These are phyloP conservation scores for Strix uralensis DNA, from an alignment of 2,113 vertebrate genomes.

Conservation along the genomic window DNA sequence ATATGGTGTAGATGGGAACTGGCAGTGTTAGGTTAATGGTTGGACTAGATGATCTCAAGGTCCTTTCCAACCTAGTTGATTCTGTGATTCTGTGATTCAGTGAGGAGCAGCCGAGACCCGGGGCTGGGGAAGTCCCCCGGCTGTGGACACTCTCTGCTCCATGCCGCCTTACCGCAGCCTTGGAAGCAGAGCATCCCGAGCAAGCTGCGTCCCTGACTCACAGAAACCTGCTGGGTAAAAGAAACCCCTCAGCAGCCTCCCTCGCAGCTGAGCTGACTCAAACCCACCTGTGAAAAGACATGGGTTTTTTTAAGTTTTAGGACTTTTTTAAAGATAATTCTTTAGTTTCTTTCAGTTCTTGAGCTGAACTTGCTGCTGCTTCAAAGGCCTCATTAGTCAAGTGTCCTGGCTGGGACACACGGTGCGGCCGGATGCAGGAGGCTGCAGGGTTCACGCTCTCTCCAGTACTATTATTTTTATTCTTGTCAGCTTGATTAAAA, in stretches of 20 bases:
- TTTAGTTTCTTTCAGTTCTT: background rate
- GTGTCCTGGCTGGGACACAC: background rate
- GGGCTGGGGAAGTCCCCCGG: background rate
- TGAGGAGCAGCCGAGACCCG: background rate
- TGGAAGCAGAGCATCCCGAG: background rate
- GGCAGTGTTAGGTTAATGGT: too few relatives aligned
- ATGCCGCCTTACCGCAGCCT: background rate
- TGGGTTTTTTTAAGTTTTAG: background rate
- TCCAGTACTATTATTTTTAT: background rate
- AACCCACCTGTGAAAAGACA: background rate
- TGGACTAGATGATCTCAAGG: too few relatives aligned
- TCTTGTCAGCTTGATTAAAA: constrained; percentile 18
- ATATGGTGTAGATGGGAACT: too few relatives aligned
- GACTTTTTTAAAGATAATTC: background rate
- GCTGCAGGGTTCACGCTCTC: background rate
- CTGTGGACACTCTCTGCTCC: background rate
- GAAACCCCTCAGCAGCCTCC: background rate
- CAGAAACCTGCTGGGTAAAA: background rate
- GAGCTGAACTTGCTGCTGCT: background rate
- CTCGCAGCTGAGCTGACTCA: background rate
- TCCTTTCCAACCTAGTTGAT: too few relatives aligned
- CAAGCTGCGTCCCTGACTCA: background rate
- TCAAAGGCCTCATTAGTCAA: background rate
- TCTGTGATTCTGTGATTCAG: too few relatives aligned
- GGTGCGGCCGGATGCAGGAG: background rate